These are phyloP conservation scores for Pyrrhosoma nymphula DNA, from an alignment of 2,888 invertebrate genomes.

Conservation along the genomic window DNA sequence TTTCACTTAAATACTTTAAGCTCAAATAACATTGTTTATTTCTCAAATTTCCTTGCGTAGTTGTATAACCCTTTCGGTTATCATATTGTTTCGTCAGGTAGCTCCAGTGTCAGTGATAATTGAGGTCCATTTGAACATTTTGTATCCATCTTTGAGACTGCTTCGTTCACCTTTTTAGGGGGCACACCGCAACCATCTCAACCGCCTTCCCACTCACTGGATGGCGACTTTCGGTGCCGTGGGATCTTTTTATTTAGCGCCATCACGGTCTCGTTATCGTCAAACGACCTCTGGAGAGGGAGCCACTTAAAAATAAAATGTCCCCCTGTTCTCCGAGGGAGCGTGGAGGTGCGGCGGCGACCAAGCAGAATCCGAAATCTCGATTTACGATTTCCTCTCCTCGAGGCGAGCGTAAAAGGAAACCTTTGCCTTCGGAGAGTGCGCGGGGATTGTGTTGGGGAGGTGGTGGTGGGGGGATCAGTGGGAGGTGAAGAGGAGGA, in stretches of 20 bases:
- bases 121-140: background rate
- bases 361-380: background rate
- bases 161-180: background rate
- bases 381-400: conserved; percentile 28
- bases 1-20: too few relatives aligned
- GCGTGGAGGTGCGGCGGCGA: background rate
- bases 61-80: too few relatives aligned
- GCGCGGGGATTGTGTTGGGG: background rate
- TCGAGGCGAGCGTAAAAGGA: conserved; percentile 4
- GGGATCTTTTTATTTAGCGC: conserved; percentile 3
- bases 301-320: conserved; percentile 28
- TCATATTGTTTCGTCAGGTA: background rate
- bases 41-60: too few relatives aligned
- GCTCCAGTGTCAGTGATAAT: background rate
- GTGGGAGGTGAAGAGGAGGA: background rate
- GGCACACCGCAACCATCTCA: background rate
- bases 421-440: background rate
- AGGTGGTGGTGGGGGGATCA: background rate
- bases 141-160: background rate
- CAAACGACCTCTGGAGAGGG: background rate
- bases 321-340: background rate
- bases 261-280: background rate
- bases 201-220: background rate
- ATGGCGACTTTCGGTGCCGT: background rate
- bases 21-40: too few relatives aligned